Base-by-base conservation (phyloP, 2,888 invertebrate species). In the Doris montereyensis region DNA sequence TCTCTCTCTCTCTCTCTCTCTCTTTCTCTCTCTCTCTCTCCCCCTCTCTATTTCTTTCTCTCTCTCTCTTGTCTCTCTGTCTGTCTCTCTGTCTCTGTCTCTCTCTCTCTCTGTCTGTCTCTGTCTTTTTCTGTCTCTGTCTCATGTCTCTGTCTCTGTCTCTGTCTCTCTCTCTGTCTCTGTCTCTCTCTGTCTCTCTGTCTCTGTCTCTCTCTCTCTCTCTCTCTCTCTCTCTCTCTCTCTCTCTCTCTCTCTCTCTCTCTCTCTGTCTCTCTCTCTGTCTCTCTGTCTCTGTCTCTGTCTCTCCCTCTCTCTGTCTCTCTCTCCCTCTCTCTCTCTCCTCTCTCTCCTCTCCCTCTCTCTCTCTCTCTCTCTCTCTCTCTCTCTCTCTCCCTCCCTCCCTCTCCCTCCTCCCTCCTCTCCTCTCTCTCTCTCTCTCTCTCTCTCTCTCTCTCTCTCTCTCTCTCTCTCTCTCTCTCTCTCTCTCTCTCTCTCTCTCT, bases 191-290 rank as follows among this genome's bases (percentile, higher is more conserved):
- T 34, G 21, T 30, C 41, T 70, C n/a, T 57, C 57, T 52, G 30
- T 76, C 58, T 57, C 28, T 17, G n/a, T 76, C 68, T 57, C 8
- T 57, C 57, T 76, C 28, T 52, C 57, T 30, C n/a, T 65, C 52
- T 65, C 30, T 65, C 65, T 41, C n/a, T 13, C 26, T 41, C 41
- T 62, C 65, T 73, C 21, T 30, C 72, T 62, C 21, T 26, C 30
- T 35, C 17, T 28, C 28, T 73, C 5, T 65, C 13, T n/a, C 8
- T 73, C 30, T 41, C n/a, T 17, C 17, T 8, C 41, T 24, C 8
- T 21, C 32, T 60, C 34, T 34, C n/a, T 62, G 17, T 35, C 60
- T 35, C 13, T 35, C 24, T 21, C 21, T 67, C 57, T 32, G 1
- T n/a, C 30, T 34, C 30, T 62, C n/a, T 26, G 1, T 68, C 13